These are phyloP conservation scores for Dermochelys coriacea DNA, from an alignment of 2,797 vertebrate genomes.

Conservation along the genomic window DNA sequence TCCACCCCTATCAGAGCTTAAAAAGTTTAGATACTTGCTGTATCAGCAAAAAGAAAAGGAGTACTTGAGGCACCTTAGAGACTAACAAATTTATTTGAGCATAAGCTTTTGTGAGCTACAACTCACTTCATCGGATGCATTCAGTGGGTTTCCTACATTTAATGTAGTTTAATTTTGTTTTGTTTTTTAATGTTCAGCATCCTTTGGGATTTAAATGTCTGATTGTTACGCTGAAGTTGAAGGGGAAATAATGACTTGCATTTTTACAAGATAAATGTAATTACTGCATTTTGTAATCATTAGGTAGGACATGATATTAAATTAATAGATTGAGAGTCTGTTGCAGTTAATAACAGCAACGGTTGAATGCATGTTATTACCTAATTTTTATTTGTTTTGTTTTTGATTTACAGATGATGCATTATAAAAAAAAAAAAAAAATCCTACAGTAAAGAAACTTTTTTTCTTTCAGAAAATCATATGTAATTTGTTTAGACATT, in stretches of 20 bases:
- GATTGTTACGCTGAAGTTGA: background rate
- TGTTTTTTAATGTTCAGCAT: background rate
- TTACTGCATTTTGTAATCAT: slow-evolving; percentile 22
- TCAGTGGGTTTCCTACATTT: background rate
- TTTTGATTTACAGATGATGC: background rate
- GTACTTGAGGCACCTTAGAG: too few species aligned
- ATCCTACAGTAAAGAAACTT: background rate
- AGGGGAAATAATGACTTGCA: background rate
- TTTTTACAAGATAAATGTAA: background rate
- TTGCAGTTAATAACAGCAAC: slow-evolving; percentile 10
- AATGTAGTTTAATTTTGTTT: background rate
- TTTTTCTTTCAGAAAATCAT: too few species aligned
- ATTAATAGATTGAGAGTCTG: background rate
- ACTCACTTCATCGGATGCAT: too few species aligned
- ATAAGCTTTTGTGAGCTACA: too few species aligned
- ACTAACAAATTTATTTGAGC: too few species aligned
- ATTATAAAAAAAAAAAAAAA: background rate
- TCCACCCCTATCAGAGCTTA: background rate
- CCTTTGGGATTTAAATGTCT: background rate
- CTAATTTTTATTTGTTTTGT: background rate
- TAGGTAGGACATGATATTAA: background rate
- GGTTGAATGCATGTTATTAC: slow-evolving; percentile 1
- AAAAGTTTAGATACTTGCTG: background rate
- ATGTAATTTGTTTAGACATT: too few species aligned
- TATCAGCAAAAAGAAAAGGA: background rate